Base-by-base conservation (phyloP, 2,113 vertebrate species). In the Tringa solitaria region DNA sequence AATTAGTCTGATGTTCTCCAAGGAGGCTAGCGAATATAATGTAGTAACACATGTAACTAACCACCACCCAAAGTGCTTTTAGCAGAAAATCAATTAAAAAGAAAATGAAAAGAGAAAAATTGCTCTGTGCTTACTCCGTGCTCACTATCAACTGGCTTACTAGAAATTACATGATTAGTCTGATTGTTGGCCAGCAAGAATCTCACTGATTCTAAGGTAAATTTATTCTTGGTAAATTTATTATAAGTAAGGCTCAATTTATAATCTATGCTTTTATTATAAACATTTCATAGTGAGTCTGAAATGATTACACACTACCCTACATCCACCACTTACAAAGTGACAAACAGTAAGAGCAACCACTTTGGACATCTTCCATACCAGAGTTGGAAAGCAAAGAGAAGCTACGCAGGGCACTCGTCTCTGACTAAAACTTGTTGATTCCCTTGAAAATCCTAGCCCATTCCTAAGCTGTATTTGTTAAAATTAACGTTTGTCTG, bases 1-100 rank as follows among this genome's bases (percentile, higher is more conserved):
- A 96, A 97, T 97, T 95, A 97, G 87, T 68, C 41, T 82, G 45
- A 45, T n/a, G 61, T 26, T 89, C 93, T 96, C 89, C 68, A 78
- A 80, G 87, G 70, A 90, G 39, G 37, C 53, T 54, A 74, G 59
- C 0, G 22, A 50, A 85, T 91, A 60, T 51, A 86, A 80, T n/a
- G 56, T 67, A 92, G 90, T 14, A 95, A 81, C 61, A 75, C 57
- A 35, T 73, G 76, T 87, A 95, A 87, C 65, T 87, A 87, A 94
- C 75, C 28, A 84, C 35, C 41, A 78, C 37, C 24, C 8, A 32
- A 96, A 76, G 8, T 35, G 67, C 69, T 94, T 83, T 78, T 50
- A 84, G 74, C 67, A 91, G 46, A 84, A 83, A 84, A 84, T 18
- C 57, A 85, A 94, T 94, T 95, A 89, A 83, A 89, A 91, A 50